A percentile compares a stretch with the other conserved stretches of the same genome.
These are phyloP conservation scores for Herminia tarsipennalis DNA, from an alignment of 2,888 invertebrate genomes.

Conservation along the genomic window DNA sequence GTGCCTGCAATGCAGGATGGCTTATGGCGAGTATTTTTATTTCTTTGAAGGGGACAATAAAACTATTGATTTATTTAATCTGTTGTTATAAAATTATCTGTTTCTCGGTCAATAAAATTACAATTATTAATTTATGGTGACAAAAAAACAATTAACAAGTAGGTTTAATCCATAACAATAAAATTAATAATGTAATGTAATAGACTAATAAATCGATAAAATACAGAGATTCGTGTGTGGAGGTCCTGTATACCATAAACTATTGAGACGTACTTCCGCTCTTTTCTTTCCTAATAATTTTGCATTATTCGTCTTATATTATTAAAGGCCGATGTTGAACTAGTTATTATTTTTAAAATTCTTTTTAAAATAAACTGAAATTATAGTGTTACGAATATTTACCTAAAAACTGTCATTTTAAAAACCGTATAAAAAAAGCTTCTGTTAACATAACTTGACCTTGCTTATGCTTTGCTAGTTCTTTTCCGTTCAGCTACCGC, in stretches of 20 bases:
- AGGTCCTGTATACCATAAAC: conserved; percentile 33
- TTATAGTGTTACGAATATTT: conserved; percentile 32
- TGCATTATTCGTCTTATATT: conserved; percentile 54
- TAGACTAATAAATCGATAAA: conserved; percentile 26
- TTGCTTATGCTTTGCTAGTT: conserved; percentile 87
- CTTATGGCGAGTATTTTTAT: too few relatives aligned
- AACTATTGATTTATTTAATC: too few relatives aligned
- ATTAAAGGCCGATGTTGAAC: conserved; percentile 42
- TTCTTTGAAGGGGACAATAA: too few relatives aligned
- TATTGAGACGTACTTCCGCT: conserved; percentile 70
- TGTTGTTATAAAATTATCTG: too few relatives aligned
- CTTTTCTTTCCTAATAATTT: conserved; percentile 66
- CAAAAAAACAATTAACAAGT: too few relatives aligned
- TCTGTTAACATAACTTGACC: conserved; percentile 84
- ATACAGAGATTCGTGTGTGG: conserved; percentile 4
- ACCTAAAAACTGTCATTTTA: conserved; percentile 23
- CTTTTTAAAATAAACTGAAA: conserved; percentile 57
- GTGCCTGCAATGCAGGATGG: too few relatives aligned
- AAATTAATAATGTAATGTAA: too few relatives aligned
- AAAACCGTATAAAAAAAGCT: conserved; percentile 64
- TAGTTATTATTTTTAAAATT: conserved; percentile 53
- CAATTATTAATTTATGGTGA: too few relatives aligned
- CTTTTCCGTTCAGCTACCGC: conserved; percentile 91
- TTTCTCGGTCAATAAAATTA: too few relatives aligned
- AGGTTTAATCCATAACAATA: too few relatives aligned